Percentiles rank a stretch among this genome's conserved stretches.
phyloP scores from a whole-genome alignment of 2,888 invertebrate species.

The Horisme vitalbata region DNA sequence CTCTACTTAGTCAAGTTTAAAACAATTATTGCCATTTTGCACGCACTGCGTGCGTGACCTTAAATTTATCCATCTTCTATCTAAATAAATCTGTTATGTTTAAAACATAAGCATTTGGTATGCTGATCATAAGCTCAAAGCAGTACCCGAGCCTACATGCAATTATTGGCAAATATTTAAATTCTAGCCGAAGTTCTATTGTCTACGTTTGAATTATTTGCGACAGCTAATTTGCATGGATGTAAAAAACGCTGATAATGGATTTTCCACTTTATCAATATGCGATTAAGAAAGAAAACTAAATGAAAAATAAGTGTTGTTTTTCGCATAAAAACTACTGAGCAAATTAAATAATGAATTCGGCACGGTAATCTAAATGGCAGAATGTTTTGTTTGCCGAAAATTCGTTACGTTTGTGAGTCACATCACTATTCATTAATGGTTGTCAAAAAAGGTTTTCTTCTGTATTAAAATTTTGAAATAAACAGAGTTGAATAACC shows the following conservation, averaged over 20 bases:
- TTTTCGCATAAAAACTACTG: slow-evolving; percentile 8
- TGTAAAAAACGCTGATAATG: slow-evolving; percentile 1
- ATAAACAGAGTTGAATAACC: too few relatives aligned
- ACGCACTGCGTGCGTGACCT: slow-evolving; percentile 4
- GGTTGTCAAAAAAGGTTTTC: too few relatives aligned
- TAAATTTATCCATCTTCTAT: slow-evolving; percentile 6
- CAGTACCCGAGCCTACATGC: slow-evolving; percentile 5
- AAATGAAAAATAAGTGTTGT: neutral
- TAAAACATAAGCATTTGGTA: slow-evolving; percentile 8
- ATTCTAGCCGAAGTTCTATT: slow-evolving; percentile 13
- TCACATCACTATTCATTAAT: slow-evolving; percentile 7
- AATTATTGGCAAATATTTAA: slow-evolving; percentile 20
- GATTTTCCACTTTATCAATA: slow-evolving; percentile 1
- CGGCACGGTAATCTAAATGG: neutral
- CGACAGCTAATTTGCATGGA: slow-evolving; percentile 2
- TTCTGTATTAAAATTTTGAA: too few relatives aligned
- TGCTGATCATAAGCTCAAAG: slow-evolving; percentile 4
- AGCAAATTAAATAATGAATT: neutral
- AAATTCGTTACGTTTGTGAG: slow-evolving; percentile 5
- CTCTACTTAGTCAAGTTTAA: too few relatives aligned
- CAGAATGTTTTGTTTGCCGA: slow-evolving; percentile 5
- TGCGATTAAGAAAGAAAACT: neutral
- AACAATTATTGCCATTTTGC: neutral
- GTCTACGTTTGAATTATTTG: slow-evolving; percentile 4
- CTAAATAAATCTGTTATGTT: slow-evolving; percentile 17